Conservation (phyloP, 2,888 invertebrate species). For the Coronaproctus castanopsis region DNA sequence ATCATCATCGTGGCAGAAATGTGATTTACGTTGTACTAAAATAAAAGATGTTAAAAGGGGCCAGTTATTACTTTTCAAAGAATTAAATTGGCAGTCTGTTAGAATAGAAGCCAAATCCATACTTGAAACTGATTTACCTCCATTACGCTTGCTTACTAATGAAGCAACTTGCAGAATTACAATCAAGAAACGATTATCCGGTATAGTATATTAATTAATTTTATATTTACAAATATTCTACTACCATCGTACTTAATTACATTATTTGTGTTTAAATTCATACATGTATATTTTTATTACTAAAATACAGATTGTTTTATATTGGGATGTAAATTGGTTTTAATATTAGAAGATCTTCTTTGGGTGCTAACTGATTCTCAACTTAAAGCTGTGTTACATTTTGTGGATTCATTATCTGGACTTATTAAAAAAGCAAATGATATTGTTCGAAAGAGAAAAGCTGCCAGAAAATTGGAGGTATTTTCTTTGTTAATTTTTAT, state of each 20-base stretch:
- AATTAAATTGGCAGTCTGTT: conserved; percentile 90
- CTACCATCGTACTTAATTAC: too few species aligned
- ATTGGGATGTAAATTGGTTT: conserved; percentile 70
- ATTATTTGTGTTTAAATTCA: too few species aligned
- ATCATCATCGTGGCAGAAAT: conserved; percentile 70
- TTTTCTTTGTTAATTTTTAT: too few species aligned
- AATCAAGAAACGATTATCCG: conserved; percentile 78
- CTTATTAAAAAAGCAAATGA: conserved; percentile 62
- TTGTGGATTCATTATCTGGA: conserved; percentile 63
- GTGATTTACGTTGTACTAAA: conserved; percentile 73
- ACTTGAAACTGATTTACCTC: conserved; percentile 54
- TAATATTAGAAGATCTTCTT: conserved; percentile 83
- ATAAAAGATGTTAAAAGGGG: conserved; percentile 74
- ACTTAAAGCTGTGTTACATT: conserved; percentile 74
- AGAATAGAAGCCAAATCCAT: conserved; percentile 83
- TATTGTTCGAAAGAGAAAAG: conserved; percentile 59
- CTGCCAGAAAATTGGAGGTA: conserved; percentile 62
- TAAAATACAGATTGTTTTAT: conserved; percentile 62
- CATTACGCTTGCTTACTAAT: conserved; percentile 76
- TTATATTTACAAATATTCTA: too few species aligned
- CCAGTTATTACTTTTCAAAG: conserved; percentile 87
- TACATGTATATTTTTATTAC: conserved; percentile 8
- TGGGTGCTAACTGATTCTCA: conserved; percentile 97
- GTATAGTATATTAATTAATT: too few species aligned
- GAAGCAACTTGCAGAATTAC: conserved; percentile 81